Evolutionary conservation across 2,113 vertebrate genomes (phyloP).

Genomic region (Hymenochirus boettgeri): DNA sequence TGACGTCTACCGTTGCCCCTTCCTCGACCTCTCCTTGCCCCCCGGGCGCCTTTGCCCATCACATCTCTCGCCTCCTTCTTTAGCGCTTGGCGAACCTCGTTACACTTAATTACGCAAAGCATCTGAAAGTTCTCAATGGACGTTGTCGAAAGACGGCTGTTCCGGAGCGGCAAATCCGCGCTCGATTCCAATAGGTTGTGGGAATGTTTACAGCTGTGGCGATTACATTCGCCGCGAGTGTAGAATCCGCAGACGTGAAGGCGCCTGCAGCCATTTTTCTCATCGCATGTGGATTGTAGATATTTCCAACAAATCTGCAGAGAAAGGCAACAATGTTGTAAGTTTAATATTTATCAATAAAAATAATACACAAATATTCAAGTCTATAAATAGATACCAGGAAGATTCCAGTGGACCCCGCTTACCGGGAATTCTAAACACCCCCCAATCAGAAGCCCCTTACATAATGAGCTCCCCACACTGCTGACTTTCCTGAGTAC

Average conservation of each 20-base stretch:
- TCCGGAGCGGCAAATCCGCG: slow-evolving; percentile 41
- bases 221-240: slow-evolving; percentile 56
- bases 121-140: slow-evolving; percentile 55
- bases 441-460: no score
- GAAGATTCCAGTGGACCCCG: no score
- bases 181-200: slow-evolving; percentile 51
- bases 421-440: no score
- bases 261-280: slow-evolving; percentile 52
- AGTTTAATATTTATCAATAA: no score
- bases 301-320: slow-evolving; percentile 56
- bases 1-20: not conserved
- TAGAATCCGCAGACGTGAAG: slow-evolving; percentile 65
- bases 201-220: slow-evolving; percentile 51
- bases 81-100: not conserved
- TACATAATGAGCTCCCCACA: no score
- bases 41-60: no score
- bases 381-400: no score
- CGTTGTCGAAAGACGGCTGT: slow-evolving; percentile 42
- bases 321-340: no score
- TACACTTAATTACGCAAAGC: slow-evolving; percentile 51
- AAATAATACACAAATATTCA: no score
- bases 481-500: not conserved
- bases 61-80: not conserved
- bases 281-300: slow-evolving; percentile 45
- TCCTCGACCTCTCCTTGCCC: not conserved